Percentiles rank a stretch among this genome's conserved stretches.
These are phyloP conservation scores for Epistrophe eligans DNA, from an alignment of 2,888 invertebrate genomes.

Conservation along the genomic window DNA sequence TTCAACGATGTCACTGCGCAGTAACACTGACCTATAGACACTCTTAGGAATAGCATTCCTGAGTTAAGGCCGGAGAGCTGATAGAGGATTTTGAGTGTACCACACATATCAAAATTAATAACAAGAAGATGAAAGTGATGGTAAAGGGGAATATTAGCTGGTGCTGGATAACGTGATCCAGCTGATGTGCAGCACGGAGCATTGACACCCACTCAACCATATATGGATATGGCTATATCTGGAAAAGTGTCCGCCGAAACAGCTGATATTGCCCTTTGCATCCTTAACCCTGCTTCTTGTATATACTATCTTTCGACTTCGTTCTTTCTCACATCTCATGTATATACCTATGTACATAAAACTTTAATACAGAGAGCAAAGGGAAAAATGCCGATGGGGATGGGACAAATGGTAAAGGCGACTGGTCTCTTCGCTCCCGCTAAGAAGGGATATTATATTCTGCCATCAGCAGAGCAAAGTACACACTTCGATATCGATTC, in stretches of 20 bases:
- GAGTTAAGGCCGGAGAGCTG: constrained; percentile 39
- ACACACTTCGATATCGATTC: constrained; percentile 64
- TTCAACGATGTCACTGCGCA: constrained; percentile 65
- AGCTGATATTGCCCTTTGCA: constrained; percentile 70
- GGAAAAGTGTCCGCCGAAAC: constrained; percentile 39
- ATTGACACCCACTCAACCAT: constrained; percentile 38
- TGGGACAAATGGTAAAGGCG: constrained; percentile 28
- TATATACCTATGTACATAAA: constrained; percentile 2
- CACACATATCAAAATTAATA: not conserved
- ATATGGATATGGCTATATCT: constrained; percentile 17
- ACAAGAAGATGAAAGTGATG: constrained; percentile 31
- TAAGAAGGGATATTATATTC: constrained; percentile 54
- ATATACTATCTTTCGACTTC: constrained; percentile 15
- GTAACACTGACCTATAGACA: constrained; percentile 74
- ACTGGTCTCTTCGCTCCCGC: constrained; percentile 61
- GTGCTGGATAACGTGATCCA: constrained; percentile 51
- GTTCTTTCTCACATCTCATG: constrained; percentile 39
- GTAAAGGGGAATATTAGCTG: not conserved
- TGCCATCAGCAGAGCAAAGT: constrained; percentile 37
- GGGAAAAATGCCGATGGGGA: constrained; percentile 44
- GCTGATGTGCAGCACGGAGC: constrained; percentile 43
- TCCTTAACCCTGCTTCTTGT: constrained; percentile 63
- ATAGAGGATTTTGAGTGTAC: constrained; percentile 3
- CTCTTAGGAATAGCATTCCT: constrained; percentile 36
- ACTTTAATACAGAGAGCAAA: constrained; percentile 39